These are phyloP conservation scores for Pterois miles DNA, from an alignment of 2,797 vertebrate species.

Conservation along the genomic window DNA sequence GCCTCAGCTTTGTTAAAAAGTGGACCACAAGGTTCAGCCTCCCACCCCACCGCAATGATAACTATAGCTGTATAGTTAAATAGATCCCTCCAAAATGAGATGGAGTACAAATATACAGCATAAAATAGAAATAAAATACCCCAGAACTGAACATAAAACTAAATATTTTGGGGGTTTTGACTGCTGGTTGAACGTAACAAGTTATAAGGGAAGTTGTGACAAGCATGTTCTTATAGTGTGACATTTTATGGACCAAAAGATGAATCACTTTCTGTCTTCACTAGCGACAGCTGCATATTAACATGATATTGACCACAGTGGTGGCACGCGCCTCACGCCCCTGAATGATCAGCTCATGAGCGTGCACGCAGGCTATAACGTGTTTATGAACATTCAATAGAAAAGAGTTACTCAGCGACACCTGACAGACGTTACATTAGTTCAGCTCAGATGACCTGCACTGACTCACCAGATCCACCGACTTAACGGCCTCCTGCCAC, in stretches of 20 bases:
- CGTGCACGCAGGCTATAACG: constrained; percentile 1
- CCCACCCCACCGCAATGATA: background rate
- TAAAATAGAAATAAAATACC: background rate
- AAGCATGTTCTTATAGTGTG: background rate
- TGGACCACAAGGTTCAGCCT: background rate
- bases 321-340: background rate
- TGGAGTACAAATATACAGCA: background rate
- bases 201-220: background rate
- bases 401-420: background rate
- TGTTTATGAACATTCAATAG: constrained; percentile 8
- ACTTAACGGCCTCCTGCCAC: constrained; percentile 49
- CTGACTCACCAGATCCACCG: constrained; percentile 51
- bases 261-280: background rate
- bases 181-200: background rate
- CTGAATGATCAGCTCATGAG: background rate
- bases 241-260: background rate
- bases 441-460: constrained; percentile 56
- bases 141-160: background rate
- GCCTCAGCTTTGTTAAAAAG: background rate
- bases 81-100: rapidly evolving
- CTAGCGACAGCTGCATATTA: background rate
- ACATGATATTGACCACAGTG: background rate
- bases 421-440: constrained; percentile 20
- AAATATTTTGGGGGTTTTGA: background rate
- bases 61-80: background rate